Percentiles rank a stretch among this genome's conserved stretches.
Evolutionary conservation across 2,113 vertebrate genomes (phyloP).

Genomic region (rat (Rattus norvegicus)): DNA sequence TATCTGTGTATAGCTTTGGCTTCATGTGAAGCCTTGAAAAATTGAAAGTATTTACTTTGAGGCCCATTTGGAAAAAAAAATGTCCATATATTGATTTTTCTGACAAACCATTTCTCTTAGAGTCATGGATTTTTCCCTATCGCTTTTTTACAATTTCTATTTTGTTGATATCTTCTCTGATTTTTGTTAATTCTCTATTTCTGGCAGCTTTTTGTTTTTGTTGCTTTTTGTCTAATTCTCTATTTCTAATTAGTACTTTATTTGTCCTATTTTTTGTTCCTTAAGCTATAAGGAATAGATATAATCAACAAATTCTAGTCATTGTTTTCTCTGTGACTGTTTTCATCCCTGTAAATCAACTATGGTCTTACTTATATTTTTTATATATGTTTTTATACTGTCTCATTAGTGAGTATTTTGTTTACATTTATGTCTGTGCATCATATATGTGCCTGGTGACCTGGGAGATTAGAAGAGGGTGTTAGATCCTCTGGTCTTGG

Average conservation of each 20-base stretch:
- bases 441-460: neutral
- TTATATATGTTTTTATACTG: neutral
- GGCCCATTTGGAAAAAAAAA: neutral
- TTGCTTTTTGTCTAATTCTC: too few species aligned
- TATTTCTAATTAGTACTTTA: neutral
- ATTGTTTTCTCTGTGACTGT: neutral
- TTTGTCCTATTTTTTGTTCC: neutral
- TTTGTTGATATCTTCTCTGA: neutral
- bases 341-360: neutral
- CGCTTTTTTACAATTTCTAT: neutral
- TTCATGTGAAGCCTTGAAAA: neutral
- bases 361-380: neutral
- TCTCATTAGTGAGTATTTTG: neutral
- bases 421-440: neutral
- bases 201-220: too few species aligned
- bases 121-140: neutral
- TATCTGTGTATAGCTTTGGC: neutral
- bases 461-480: neutral
- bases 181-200: neutral
- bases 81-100: neutral
- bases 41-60: neutral
- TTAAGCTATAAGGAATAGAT: neutral
- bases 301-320: neutral
- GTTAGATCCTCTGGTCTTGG: neutral
- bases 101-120: neutral